Conservation (phyloP, 2,113 vertebrate species). For the Dendropsophus ebraccatus region DNA sequence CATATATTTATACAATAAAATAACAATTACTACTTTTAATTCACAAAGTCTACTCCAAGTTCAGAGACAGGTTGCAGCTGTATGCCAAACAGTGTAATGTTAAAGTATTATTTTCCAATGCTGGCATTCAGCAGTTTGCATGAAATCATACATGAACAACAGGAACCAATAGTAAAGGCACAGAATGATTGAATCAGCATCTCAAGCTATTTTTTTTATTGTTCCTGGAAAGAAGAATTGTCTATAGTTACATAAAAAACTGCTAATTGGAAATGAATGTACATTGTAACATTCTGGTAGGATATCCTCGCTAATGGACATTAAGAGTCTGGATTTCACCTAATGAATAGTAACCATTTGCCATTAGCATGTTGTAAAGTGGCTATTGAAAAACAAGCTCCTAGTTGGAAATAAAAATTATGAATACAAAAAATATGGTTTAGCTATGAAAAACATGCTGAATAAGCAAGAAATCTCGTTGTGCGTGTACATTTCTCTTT, state of each 20-base stretch:
- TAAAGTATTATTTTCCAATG: background rate
- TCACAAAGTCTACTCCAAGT: slow-evolving; percentile 6
- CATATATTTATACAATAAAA: background rate
- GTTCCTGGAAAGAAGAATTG: slow-evolving; percentile 42
- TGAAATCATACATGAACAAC: slow-evolving; percentile 19
- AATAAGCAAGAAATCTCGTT: no score
- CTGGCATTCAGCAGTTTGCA: background rate
- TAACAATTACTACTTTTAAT: background rate
- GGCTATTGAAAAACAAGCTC: background rate
- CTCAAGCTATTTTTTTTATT: slow-evolving; percentile 26
- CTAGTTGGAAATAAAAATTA: background rate
- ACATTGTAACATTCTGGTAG: slow-evolving; percentile 1
- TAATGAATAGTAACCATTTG: slow-evolving; percentile 25
- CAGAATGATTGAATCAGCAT: slow-evolving; percentile 36
- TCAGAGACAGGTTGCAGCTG: background rate
- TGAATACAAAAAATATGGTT: background rate
- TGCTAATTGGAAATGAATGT: slow-evolving; percentile 27
- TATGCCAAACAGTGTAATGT: slow-evolving; percentile 10
- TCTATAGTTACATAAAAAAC: slow-evolving; percentile 7
- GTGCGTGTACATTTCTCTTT: no score
- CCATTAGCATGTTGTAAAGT: background rate
- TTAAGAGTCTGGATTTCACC: slow-evolving; percentile 1
- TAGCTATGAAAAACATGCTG: no score
- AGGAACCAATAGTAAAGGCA: slow-evolving; percentile 22
- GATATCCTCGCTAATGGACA: background rate